Evolutionary conservation across 2,888 invertebrate genomes (phyloP), one percentile per base, ranked within the genome.

Genomic region (Phrixothrix hirtus): DNA sequence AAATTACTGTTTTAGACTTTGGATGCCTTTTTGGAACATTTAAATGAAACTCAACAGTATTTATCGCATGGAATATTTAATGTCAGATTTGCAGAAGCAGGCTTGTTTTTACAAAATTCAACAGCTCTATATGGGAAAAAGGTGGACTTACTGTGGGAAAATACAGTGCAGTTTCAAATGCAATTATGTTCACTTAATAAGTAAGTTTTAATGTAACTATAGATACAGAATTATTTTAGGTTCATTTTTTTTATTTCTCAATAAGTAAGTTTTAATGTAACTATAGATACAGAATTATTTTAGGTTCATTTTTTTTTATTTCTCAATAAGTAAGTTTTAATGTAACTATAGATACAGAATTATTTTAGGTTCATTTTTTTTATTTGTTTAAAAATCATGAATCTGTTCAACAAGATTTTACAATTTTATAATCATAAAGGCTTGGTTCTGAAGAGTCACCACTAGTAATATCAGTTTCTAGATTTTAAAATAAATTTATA

Each of bases 71-170:
- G 75, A 9, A 76, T 79, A 7, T 74, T 69, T 45, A 70, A 77
- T 30, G 82, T 83, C 66, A 88, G 89, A 74, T 91, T 88, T 77
- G 81, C 86, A 1, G 87, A 90, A 76, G 84, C 88, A 49, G 90
- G 88, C n/a, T 72, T 90, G 60, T 76, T 92, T 54, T 73, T 92
- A 59, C 88, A 91, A 75, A 86, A 86, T 68, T 85, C 87, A 11
- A 83, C 84, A 12, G 77, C 78, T 66, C 82, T 89, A 38, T 92
- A 89, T 74, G 81, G 83, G 29, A 84, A 83, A 68, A 86, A 88
- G 77, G 85, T 92, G 14, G 90, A 92, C 58, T 53, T 72, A 32
- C 50, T 75, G 12, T 74, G 72, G 71, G 69, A 74, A 46, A 56
- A 60, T 10, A 52, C 72, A 7, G 60, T 72, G 14, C 65, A 69